Conservation (phyloP, 2,113 vertebrate genomes). For the Aptenodytes forsteri region DNA sequence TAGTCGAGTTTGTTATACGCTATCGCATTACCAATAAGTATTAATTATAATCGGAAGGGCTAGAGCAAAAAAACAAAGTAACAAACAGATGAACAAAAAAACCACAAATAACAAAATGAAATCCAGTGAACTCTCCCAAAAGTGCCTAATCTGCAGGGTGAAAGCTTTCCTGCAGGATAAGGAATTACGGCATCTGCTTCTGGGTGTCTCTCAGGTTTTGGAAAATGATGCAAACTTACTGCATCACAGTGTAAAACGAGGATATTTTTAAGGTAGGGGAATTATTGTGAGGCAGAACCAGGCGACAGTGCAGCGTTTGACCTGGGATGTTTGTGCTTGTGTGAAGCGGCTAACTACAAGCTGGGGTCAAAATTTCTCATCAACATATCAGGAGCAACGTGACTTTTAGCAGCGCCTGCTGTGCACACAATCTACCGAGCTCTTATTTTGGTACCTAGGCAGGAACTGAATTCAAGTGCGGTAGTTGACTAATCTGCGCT, state of each 20-base stretch:
- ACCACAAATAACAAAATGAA: background rate
- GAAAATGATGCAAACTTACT: background rate
- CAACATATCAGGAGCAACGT: fast-evolving
- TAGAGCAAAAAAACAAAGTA: background rate
- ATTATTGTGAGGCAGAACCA: background rate
- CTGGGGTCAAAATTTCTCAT: background rate
- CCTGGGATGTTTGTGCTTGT: background rate
- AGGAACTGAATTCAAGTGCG: background rate
- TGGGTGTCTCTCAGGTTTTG: background rate
- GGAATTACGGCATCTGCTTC: background rate
- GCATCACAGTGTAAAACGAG: background rate
- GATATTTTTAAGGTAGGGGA: background rate
- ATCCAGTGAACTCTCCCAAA: background rate
- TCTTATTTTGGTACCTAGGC: background rate
- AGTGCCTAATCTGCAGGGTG: background rate
- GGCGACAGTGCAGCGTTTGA: fast-evolving
- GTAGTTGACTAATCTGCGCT: background rate
- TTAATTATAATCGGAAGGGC: background rate
- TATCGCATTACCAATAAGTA: background rate
- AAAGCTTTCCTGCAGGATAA: background rate
- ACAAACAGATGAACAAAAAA: background rate
- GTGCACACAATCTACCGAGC: background rate
- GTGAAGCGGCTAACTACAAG: background rate
- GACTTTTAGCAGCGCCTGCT: background rate
- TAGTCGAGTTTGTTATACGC: background rate